These are phyloP conservation scores for Drosophila insularis DNA, from an alignment of 1,140 invertebrate species.

Conservation along the genomic window DNA sequence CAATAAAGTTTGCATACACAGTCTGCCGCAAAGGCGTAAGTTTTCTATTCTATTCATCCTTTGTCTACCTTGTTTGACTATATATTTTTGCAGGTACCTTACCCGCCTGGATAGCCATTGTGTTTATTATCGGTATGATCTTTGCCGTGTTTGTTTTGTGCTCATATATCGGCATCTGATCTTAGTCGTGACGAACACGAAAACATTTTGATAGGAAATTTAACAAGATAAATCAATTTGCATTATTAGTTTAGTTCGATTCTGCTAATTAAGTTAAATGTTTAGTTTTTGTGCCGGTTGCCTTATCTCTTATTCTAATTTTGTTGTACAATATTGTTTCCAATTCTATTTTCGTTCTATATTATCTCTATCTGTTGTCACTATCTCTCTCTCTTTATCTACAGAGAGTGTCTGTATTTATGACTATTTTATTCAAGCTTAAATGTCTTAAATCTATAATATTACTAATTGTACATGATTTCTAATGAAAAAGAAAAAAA, in stretches of 20 bases:
- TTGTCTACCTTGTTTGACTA: slow-evolving; percentile 31
- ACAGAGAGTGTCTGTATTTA: slow-evolving; percentile 29
- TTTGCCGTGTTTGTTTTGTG: slow-evolving; percentile 90
- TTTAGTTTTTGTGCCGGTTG: slow-evolving; percentile 56
- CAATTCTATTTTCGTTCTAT: slow-evolving; percentile 1
- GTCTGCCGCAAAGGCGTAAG: slow-evolving; percentile 91
- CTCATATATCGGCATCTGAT: slow-evolving; percentile 91
- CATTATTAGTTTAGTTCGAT: slow-evolving; percentile 68
- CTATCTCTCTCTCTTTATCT: background rate
- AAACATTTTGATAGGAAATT: slow-evolving; percentile 4
- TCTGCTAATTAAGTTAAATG: slow-evolving; percentile 68
- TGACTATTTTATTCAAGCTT: slow-evolving; percentile 20
- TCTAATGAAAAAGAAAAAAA: background rate
- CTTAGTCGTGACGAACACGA: background rate
- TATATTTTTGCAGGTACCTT: slow-evolving; percentile 86
- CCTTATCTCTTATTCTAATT: slow-evolving; percentile 58
- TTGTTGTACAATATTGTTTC: slow-evolving; percentile 34
- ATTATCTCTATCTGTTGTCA: slow-evolving; percentile 7
- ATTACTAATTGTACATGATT: slow-evolving; percentile 8
- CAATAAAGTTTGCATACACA: slow-evolving; percentile 95
- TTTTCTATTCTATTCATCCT: background rate
- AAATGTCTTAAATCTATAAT: slow-evolving; percentile 16
- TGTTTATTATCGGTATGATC: slow-evolving; percentile 88
- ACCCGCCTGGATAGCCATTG: slow-evolving; percentile 89
- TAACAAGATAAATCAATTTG: slow-evolving; percentile 50